Evolutionary conservation across 2,888 invertebrate species (phyloP).

Genomic region (Cephus rjabovi): DNA sequence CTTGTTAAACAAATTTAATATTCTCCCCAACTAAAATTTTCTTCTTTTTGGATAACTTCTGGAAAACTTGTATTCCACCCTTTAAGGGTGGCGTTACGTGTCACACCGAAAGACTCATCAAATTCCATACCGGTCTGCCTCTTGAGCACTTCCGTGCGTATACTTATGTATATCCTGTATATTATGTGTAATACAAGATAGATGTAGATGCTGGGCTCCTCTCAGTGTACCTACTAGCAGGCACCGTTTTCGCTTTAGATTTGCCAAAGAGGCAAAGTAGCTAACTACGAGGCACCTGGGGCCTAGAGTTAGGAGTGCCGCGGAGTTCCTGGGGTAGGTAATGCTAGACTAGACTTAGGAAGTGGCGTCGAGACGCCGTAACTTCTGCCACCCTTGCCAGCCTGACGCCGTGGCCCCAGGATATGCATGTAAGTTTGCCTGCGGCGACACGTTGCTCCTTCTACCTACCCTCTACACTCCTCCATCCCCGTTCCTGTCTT

Average conservation of each 20-base stretch:
- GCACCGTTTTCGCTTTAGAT: slow-evolving; percentile 37
- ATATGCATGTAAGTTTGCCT: slow-evolving; percentile 56
- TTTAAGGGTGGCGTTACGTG: slow-evolving; percentile 38
- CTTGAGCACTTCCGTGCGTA: slow-evolving; percentile 28
- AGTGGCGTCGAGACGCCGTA: slow-evolving; percentile 64
- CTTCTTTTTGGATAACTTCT: slow-evolving; percentile 42
- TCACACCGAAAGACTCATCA: slow-evolving; percentile 63
- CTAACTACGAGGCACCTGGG: slow-evolving; percentile 50
- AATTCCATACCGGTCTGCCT: slow-evolving; percentile 37
- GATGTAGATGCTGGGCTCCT: slow-evolving; percentile 16
- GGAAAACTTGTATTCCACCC: slow-evolving; percentile 46
- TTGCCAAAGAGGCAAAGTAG: slow-evolving; percentile 47
- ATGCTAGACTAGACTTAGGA: slow-evolving; percentile 56
- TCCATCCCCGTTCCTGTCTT: slow-evolving; percentile 32
- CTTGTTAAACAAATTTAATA: slow-evolving; percentile 60
- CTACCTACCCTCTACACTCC: too few species aligned
- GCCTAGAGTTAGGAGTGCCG: slow-evolving; percentile 26
- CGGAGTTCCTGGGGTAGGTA: slow-evolving; percentile 36
- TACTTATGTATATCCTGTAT: slow-evolving; percentile 28
- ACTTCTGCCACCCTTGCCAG: slow-evolving; percentile 61
- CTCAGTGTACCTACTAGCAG: too few species aligned
- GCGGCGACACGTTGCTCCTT: slow-evolving; percentile 49
- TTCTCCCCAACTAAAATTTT: slow-evolving; percentile 43
- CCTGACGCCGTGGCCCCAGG: slow-evolving; percentile 52
- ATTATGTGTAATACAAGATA: slow-evolving; percentile 14